Percentiles rank a stretch among this genome's conserved stretches.
These are phyloP conservation scores for Pyrrhosoma nymphula DNA, from an alignment of 2,888 invertebrate genomes.

Conservation along the genomic window DNA sequence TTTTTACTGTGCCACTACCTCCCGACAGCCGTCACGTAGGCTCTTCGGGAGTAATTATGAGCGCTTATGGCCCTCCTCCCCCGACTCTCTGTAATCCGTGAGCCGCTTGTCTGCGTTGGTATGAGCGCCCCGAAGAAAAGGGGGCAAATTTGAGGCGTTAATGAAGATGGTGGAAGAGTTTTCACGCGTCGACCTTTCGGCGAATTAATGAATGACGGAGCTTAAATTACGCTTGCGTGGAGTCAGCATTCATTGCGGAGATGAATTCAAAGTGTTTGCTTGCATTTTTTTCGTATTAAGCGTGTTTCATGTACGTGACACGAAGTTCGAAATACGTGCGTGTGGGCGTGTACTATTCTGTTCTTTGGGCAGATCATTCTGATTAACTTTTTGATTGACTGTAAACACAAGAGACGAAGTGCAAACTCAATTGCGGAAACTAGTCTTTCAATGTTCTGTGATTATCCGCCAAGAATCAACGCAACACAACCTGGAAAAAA, in stretches of 20 bases:
- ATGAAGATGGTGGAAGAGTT: neutral
- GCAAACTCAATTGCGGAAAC: too few species aligned
- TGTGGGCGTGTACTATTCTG: neutral
- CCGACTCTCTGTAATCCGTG: neutral
- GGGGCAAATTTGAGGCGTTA: neutral
- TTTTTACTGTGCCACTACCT: neutral
- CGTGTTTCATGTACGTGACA: neutral
- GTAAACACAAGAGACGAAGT: too few species aligned
- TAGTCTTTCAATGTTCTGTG: too few species aligned
- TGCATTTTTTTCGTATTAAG: neutral
- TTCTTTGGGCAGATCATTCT: neutral
- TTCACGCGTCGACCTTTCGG: neutral
- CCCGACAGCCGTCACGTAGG: slow-evolving; percentile 13
- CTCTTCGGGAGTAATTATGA: neutral
- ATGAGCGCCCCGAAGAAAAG: neutral
- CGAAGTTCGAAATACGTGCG: neutral
- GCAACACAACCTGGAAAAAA: too few species aligned
- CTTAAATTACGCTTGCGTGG: neutral
- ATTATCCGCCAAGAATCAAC: too few species aligned
- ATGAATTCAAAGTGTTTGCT: neutral
- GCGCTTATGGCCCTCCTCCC: neutral
- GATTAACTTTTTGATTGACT: too few species aligned
- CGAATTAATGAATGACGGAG: neutral
- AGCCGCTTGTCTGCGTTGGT: neutral
- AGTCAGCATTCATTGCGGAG: neutral